phyloP scores from a whole-genome alignment of 2,113 vertebrate species.

The Dermatemys mawii region DNA sequence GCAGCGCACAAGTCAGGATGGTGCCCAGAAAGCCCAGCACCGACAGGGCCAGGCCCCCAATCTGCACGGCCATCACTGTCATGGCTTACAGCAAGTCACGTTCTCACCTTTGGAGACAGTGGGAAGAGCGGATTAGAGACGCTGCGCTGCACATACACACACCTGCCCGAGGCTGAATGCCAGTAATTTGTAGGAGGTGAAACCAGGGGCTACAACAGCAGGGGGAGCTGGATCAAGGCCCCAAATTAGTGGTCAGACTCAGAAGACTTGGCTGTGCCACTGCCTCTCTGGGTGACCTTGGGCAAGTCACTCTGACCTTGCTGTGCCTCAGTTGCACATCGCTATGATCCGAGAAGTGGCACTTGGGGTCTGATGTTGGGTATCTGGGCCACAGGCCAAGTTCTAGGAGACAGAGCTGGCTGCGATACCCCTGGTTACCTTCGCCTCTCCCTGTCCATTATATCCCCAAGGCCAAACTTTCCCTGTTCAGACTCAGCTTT shows the following conservation, averaged over 20 bases:
- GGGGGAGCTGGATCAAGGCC: background rate
- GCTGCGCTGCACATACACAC: background rate
- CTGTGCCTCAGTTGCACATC: background rate
- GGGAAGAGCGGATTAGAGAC: background rate
- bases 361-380: background rate
- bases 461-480: background rate
- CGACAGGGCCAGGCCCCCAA: constrained; percentile 72
- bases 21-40: constrained; percentile 78
- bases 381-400: background rate
- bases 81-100: background rate
- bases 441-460: background rate
- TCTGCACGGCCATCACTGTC: constrained; percentile 73
- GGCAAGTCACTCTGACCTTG: background rate
- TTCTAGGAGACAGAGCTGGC: background rate
- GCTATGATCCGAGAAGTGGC: background rate
- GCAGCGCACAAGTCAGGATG: constrained; percentile 83
- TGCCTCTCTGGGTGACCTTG: background rate
- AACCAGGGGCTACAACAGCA: background rate
- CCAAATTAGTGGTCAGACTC: background rate
- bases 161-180: background rate
- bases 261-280: background rate
- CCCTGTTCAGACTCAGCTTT: background rate
- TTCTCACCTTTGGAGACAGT: too few species aligned
- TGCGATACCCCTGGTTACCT: background rate
- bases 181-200: background rate